Base-by-base conservation (phyloP, 37 sponge, comb jelly and placozoan genomes). In the Dysidea cf. avara region DNA sequence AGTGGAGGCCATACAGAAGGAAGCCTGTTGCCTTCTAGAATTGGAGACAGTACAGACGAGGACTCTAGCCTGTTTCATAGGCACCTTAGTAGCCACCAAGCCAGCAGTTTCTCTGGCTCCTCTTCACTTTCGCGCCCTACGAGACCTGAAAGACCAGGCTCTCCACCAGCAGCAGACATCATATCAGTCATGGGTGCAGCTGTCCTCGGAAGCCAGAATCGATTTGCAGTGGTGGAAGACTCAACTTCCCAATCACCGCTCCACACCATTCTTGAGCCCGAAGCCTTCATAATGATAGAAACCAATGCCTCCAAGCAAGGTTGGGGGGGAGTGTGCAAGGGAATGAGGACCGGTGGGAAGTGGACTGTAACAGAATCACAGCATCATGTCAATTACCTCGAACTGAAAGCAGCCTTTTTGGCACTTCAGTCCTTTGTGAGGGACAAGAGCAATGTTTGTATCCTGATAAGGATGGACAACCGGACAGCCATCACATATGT, bases 381-480 rank as follows among this genome's bases (percentile, higher is more conserved):
- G 46, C 7, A 5, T 43, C 46, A 56, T 39, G 50, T 81, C 59
- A 74, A 82, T 56, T 20, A 5, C 37, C 28, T 78, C 49, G 83
- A 82, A 75, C 75, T 82, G 14, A 47, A 55, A 18, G 68, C 83
- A 57, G 59, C 37, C 1, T 65, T 12, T 38, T 25, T 82, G 7
- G 68, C 53, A 7, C 20, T 82, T 13, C 35, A 64, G 38, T 31
- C 54, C 49, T 82, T 65, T 30, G 40, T 57, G 22, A 18, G 49
- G 21, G 28, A 35, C 61, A 18, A 16, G 52, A 56, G 61, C 20
- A 39, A 68, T 38, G 17, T 48, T 9, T 25, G 62, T 11, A 17
- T 76, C 2, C 63, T 53, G 20, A 48, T 75, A 13, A 24, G 35
- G 26, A 51, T 76, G 20, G 76, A 76, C 76, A 76, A 63, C 37